Evolutionary conservation across 2,113 vertebrate species (phyloP).

Genomic region (Tachycineta bicolor): DNA sequence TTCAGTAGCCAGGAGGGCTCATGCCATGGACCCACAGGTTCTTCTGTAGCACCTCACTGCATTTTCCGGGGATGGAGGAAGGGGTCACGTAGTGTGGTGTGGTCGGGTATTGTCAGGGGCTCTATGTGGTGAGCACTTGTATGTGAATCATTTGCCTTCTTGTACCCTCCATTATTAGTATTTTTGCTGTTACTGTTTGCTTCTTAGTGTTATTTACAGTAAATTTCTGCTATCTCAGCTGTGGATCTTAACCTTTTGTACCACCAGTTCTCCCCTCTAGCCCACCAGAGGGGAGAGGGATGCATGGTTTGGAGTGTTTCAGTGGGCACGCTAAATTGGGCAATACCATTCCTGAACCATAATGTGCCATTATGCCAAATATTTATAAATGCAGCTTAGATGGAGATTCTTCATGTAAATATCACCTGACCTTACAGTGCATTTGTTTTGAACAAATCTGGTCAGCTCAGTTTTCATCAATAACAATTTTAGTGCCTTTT

Average conservation of each 20-base stretch:
- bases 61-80: accelerated
- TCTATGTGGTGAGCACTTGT: not conserved
- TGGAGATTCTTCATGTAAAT: not conserved
- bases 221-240: not conserved
- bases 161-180: not conserved
- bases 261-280: not conserved
- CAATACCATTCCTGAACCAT: not conserved
- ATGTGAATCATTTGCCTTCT: not conserved
- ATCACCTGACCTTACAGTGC: not conserved
- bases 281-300: too few species aligned
- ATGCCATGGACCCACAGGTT: accelerated
- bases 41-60: not conserved
- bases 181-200: not conserved
- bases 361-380: not conserved
- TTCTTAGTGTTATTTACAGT: not conserved
- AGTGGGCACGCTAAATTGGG: not conserved
- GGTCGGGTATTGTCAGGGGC: accelerated
- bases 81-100: accelerated
- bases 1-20: not conserved
- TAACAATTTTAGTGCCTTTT: not conserved
- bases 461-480: not conserved
- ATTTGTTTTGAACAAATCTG: not conserved
- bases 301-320: not conserved
- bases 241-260: not conserved
- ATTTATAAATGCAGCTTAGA: not conserved